Base-by-base conservation (phyloP, 1,140 invertebrate genomes). In the Apis laboriosa region DNA sequence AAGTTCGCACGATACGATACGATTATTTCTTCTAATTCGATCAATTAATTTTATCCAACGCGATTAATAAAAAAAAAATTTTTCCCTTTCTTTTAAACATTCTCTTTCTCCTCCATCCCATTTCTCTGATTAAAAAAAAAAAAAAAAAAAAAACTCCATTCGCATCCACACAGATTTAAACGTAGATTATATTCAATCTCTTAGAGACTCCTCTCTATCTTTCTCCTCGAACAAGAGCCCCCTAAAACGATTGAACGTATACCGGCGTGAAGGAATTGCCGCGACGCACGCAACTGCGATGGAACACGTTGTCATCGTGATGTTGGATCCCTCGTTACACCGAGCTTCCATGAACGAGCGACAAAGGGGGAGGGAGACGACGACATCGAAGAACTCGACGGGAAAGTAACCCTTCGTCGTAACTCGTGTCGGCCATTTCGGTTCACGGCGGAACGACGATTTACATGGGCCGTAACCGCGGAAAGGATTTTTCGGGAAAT, bases 331-430 rank as follows among this genome's bases (percentile, higher is more conserved):
- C 28, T 83, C 43, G 80, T 71, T 66, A 74, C 34, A 34, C 43
- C 61, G 49, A 8, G 24, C 60, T 74, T 77, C 63, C 61, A 64
- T 43, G 74, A 86, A 86, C 84, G 84, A 86, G 19, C 74, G 58
- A 79, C 49, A 43, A 34, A 21, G 15, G 55, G 24, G 58, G 53
- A 55, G 61, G 21, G 34, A 34, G 34, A 34, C 34, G 34, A 34
- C 34, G 24, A 61, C 51, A 9, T n/a, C n/a, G 68, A 21, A 73
- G 56, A 43, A 28, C 7, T 67, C 7, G 55, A 19, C 51, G 58
- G 24, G 43, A 49, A 63, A 70, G 24, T 75, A 71, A 71, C 63
- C 51, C 43, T 51, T 66, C 34, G 61, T 60, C 68, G 71, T 80
- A 80, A 84, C 72, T 79, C 58, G 58, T 19, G 66, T 1, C 49